Percentiles rank a stretch among this genome's conserved stretches.
phyloP scores from a whole-genome alignment of 2,888 invertebrate species.

The Troides helena region DNA sequence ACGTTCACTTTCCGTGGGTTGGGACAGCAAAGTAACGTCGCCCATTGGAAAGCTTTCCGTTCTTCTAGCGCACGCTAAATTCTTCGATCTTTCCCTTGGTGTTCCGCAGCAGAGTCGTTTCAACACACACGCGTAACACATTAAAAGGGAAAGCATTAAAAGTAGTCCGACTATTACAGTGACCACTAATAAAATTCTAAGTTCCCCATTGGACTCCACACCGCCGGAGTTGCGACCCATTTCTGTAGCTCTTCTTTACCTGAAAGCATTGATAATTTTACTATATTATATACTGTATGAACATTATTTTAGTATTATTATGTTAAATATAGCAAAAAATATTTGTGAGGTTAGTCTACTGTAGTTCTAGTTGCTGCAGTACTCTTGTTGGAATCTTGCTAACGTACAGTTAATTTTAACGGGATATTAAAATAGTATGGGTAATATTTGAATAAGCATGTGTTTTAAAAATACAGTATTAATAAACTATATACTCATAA shows the following conservation, averaged over 20 bases:
- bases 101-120: conserved; percentile 82
- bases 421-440: too few relatives aligned
- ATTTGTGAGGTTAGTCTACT: too few relatives aligned
- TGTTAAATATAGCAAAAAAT: too few relatives aligned
- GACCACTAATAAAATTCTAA: conserved; percentile 80
- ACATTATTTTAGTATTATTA: too few relatives aligned
- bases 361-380: too few relatives aligned
- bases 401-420: too few relatives aligned
- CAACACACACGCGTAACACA: conserved; percentile 84
- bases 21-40: conserved; percentile 81
- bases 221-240: conserved; percentile 66
- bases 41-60: conserved; percentile 81
- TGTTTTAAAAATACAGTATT: too few relatives aligned
- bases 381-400: too few relatives aligned
- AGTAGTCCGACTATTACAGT: conserved; percentile 81
- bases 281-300: neutral
- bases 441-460: too few relatives aligned
- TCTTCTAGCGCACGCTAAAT: conserved; percentile 56
- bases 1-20: conserved; percentile 81
- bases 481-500: too few relatives aligned
- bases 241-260: conserved; percentile 45
- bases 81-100: conserved; percentile 70
- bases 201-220: conserved; percentile 76
- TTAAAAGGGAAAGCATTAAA: conserved; percentile 81
- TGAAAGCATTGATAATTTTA: conserved; percentile 40